Percentiles rank a stretch among this genome's conserved stretches.
Conservation (phyloP, 2,113 vertebrate genomes). For the Lagopus leucura region DNA sequence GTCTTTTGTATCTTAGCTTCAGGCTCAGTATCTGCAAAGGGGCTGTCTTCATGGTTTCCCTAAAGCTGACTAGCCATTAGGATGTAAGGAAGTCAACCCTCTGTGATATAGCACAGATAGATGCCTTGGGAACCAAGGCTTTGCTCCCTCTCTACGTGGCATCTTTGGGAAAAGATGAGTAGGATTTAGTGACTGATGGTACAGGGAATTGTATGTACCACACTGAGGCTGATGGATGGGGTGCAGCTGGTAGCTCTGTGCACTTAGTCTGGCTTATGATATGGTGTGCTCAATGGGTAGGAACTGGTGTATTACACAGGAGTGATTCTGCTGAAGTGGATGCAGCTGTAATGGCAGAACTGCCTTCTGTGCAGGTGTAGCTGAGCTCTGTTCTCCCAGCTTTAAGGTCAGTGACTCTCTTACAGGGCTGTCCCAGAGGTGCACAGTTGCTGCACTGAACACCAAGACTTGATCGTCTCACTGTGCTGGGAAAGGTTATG, state of each 20-base stretch:
- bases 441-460: background rate
- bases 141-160: background rate
- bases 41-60: background rate
- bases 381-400: background rate
- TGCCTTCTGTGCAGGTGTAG: fast-evolving
- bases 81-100: background rate
- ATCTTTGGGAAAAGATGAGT: background rate
- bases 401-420: background rate
- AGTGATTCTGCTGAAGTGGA: background rate
- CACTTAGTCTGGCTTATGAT: fast-evolving
- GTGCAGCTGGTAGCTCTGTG: background rate
- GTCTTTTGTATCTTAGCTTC: background rate
- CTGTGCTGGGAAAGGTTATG: background rate
- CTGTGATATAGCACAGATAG: background rate
- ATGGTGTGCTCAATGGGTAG: background rate
- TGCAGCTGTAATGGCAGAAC: background rate
- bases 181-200: background rate
- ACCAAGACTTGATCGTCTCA: background rate
- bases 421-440: background rate
- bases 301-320: fast-evolving
- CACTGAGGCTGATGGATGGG: background rate
- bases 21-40: background rate
- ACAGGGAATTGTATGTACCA: background rate
- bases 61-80: background rate
- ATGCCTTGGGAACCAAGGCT: background rate